Evolutionary conservation across 2,888 invertebrate genomes (phyloP).

Genomic region (Teleogryllus oceanicus): DNA sequence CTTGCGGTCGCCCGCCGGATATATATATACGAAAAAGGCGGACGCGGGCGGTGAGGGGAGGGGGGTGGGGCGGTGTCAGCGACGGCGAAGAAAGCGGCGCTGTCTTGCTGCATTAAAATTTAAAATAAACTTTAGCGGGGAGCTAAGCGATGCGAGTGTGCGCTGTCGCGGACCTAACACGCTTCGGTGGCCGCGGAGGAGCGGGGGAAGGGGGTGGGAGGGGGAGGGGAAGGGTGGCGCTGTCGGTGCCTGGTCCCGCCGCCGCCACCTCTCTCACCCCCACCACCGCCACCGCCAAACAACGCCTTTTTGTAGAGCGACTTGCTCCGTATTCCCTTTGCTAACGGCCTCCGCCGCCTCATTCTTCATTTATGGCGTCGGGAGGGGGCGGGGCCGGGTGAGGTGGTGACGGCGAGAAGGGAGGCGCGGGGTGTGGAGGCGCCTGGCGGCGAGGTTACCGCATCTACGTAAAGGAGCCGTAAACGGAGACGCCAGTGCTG

Average conservation of each 20-base stretch:
- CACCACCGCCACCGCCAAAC: background rate
- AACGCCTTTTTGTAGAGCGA: background rate
- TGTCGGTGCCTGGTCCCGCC: background rate
- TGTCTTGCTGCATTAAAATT: background rate
- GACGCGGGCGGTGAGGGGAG: too few species aligned
- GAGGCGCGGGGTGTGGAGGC: background rate
- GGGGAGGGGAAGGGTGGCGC: background rate
- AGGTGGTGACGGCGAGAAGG: background rate
- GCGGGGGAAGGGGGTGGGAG: background rate
- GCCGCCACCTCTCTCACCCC: background rate
- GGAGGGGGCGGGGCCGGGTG: background rate
- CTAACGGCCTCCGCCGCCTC: background rate
- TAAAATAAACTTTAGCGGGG: background rate
- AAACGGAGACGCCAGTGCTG: constrained; percentile 18
- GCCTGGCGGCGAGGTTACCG: constrained; percentile 8
- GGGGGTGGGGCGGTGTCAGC: background rate
- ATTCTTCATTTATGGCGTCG: background rate
- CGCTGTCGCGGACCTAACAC: constrained; percentile 6
- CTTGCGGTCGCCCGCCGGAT: too few species aligned
- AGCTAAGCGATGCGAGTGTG: constrained; percentile 3
- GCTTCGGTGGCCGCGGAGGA: background rate
- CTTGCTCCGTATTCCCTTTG: constrained; percentile 9
- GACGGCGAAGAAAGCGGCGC: background rate
- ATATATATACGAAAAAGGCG: too few species aligned
- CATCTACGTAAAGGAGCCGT: constrained; percentile 11